phyloP scores from a whole-genome alignment of 2,113 vertebrate species.

The Anguilla rostrata region DNA sequence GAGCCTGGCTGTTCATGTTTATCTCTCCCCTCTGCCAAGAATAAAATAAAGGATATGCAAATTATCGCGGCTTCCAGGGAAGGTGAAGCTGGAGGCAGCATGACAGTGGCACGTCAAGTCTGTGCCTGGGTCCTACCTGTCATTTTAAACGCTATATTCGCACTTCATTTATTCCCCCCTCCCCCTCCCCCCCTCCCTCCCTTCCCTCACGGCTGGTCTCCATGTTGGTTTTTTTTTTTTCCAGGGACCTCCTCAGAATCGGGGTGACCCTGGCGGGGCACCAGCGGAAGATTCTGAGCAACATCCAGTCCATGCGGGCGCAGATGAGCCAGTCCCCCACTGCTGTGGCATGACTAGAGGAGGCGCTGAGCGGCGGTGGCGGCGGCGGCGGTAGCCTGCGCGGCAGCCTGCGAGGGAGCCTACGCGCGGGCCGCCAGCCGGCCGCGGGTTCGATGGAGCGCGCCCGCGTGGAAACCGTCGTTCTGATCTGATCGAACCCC shows the following conservation, averaged over 20 bases:
- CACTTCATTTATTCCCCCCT: background rate
- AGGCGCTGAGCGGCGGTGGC: conserved; percentile 70
- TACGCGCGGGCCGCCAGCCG: conserved; percentile 55
- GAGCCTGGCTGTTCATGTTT: conserved; percentile 9
- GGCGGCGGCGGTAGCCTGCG: conserved; percentile 39
- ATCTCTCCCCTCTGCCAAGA: background rate
- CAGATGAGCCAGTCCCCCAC: conserved; percentile 92
- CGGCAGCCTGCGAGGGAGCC: conserved; percentile 31
- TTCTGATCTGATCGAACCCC: conserved; percentile 64
- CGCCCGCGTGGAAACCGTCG: conserved; percentile 75
- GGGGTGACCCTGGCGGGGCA: conserved; percentile 96
- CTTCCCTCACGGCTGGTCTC: conserved; percentile 27
- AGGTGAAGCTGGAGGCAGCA: background rate
- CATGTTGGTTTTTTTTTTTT: conserved; percentile 27
- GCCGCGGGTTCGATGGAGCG: conserved; percentile 67
- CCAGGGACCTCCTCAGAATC: conserved; percentile 97
- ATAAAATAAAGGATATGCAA: background rate
- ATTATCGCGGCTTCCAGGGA: conserved; percentile 5
- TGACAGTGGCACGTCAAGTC: background rate
- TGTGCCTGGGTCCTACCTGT: background rate
- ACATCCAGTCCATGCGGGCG: conserved; percentile 92
- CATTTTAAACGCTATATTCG: background rate
- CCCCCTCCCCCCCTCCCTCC: background rate
- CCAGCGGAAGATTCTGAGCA: conserved; percentile 98
- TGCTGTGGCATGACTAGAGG: conserved; percentile 88